Evolutionary conservation across 2,113 vertebrate genomes (phyloP), one percentile per base, ranked within the genome.

Genomic region (Callipepla squamata): DNA sequence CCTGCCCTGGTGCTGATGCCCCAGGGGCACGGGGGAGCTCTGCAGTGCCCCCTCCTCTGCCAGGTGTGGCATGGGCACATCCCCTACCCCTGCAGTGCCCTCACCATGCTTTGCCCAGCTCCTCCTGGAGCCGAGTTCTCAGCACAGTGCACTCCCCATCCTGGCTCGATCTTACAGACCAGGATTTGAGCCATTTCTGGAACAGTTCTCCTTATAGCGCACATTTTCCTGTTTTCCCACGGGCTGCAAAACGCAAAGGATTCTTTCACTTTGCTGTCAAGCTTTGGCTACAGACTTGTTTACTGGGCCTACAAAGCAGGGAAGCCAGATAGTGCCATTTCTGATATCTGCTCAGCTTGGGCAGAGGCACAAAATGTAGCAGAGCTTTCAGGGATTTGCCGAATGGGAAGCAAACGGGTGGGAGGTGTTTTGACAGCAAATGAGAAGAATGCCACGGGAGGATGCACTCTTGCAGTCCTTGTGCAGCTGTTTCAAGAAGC

Each of bases 191-290:
- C 89, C 2, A 4, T 83, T 94, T 91, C 70, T 91, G 81, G 92
- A 95, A 92, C 75, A 11, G 38, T 89, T 18, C 78, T 95, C 85
- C 87, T 76, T 45, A 40, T 0, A 89, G 81, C 51, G 1, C 4
- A 2, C 70, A 70, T 84, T 92, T 95, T 96, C 94, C 95, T 94
- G 95, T 93, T 96, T 96, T 96, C 94, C 95, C 94, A 93, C 72
- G 85, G 89, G 13, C 10, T 89, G 85, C 0, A 25, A 89, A 92
- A 87, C 6, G 68, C 79, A 38, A 38, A 82, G 68, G 79, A 91
- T 70, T 95, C 93, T 94, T 94, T 92, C 91, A 59, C 75, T 93
- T 96, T n/a, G 91, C 95, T 94, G 94, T 93, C 91, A 92, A 74
- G 92, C 69, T 94, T 92, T 96, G 96, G 93, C 94, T 70, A 44